Evolutionary conservation across 2,113 vertebrate genomes (phyloP), one percentile per base, ranked within the genome.

Genomic region (Anoura caudifer): DNA sequence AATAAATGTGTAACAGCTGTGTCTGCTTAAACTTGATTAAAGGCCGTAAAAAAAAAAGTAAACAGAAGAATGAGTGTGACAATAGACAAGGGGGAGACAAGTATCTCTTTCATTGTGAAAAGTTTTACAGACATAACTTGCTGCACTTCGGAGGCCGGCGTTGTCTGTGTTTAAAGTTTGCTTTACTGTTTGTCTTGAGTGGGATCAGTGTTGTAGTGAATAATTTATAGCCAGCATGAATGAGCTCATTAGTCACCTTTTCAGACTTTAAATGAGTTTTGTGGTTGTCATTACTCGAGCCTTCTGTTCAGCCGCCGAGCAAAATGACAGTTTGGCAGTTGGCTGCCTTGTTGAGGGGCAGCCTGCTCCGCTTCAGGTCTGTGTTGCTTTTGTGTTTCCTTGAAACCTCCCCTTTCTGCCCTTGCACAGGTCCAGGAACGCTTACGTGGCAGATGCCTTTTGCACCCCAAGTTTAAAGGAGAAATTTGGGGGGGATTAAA

Each of bases 231-330:
- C 96, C 97, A 90, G 97, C 97, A 97, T 98, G 98, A 99, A 99
- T 98, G 98, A 98, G 98, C 98, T 99, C 98, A 98, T 99, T 99
- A 99, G 98, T 98, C 97, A 98, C 98, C 98, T 98, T 98, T 99
- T 98, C 98, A 99, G 98, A 98, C 98, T 98, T 98, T 97, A 98
- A 99, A 98, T 98, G 98, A 98, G 98, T 98, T 98, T 97, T 97
- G 98, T 67, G 96, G 98, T 98, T 98, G 98, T 98, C 98, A 98
- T 98, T 99, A 98, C 98, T 93, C 2, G 94, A 91, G 98, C 97
- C 98, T 98, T 98, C 97, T 98, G 98, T 98, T 98, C 91, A 84
- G 63, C 76, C 0, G 92, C 96, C 8, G 0, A 84, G 96, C 95
- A 82, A 77, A 96, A 97, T 98, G 98, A 97, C 33, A 26, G 97